Evolutionary conservation across 1,140 invertebrate species (phyloP).

Genomic region (Aplysia californica): DNA sequence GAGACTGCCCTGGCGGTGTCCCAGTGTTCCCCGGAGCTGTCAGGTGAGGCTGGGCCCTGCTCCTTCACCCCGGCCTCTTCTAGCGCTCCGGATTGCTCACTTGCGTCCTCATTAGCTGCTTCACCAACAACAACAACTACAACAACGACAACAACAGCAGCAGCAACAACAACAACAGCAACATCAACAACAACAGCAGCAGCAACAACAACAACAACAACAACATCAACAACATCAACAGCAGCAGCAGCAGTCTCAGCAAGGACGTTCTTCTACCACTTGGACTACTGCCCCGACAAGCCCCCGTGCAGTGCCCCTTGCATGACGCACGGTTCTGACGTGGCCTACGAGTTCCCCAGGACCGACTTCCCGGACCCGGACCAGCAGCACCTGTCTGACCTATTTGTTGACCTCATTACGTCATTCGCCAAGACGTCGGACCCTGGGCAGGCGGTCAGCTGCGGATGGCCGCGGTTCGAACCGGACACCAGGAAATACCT

Average conservation of each 20-base stretch:
- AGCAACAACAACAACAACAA: too few relatives aligned
- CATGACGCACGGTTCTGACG: background rate
- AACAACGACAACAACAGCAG: too few relatives aligned
- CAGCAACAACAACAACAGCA: too few relatives aligned
- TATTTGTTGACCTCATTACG: slow-evolving; percentile 1
- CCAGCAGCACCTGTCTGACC: slow-evolving; percentile 3
- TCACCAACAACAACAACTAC: too few relatives aligned
- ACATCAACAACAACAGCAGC: too few relatives aligned
- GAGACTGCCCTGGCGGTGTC: slow-evolving; percentile 6
- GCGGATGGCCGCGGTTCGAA: slow-evolving; percentile 7
- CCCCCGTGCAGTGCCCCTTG: background rate
- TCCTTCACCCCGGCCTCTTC: background rate
- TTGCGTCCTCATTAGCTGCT: too few relatives aligned
- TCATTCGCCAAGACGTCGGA: slow-evolving; percentile 9
- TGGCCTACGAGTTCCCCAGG: background rate
- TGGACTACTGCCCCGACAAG: slow-evolving; percentile 22
- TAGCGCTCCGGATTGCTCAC: too few relatives aligned
- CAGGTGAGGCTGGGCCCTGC: background rate
- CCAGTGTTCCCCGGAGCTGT: background rate
- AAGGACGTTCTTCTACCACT: background rate
- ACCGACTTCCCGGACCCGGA: background rate
- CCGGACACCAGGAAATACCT: background rate
- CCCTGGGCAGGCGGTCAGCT: background rate
- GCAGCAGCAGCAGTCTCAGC: background rate
- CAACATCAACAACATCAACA: too few relatives aligned